Base-by-base conservation (phyloP, 2,888 invertebrate species). In the Acrocyrtus sp. region DNA sequence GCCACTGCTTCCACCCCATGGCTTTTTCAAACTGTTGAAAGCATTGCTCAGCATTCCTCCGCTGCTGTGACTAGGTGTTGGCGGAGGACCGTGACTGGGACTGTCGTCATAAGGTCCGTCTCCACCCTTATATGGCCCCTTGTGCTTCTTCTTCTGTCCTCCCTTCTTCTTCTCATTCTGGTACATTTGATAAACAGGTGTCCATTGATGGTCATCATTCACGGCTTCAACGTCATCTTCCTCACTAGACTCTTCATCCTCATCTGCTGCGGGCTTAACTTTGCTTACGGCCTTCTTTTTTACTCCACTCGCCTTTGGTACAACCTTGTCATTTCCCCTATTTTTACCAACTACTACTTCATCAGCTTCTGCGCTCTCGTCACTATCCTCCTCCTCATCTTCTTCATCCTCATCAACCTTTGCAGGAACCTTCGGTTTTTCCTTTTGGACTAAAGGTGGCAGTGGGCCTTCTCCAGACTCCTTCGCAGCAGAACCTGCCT, bases 241-340 rank as follows among this genome's bases (percentile, higher is more conserved):
- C 6, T 29, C 65, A 15, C 58, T 63, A 41, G 67, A 67, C 47
- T 76, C 72, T 17, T 62, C 62, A n/a, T 39, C 58, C 15, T 72
- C 56, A 1, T 47, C 19, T 8, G 24, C 27, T 24, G 22, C n/a
- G 1, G 54, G 60, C 3, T 10, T n/a, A 17, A 24, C 50, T 24
- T 34, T 34, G 6, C 22, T 39, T n/a, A 45, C 26, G 1, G 3
- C 17, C 26, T 66, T 48, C 24, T 27, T 65, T 15, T 48, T 39
- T 6, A 27, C 34, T 22, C 39, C 15, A 12, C 8, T 41, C 3
- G 43, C 22, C 22, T 26, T 47, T 57, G 57, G 21, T 22, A 45
- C 15, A 17, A 5, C 10, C 29, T 65, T 60, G 27, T 24, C 39
- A 41, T 63, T 51, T n/a, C 54, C 26, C 41, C 43, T 41, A 24